Base-by-base conservation (phyloP, 2,797 vertebrate genomes). In the Coracias cyanogaster region DNA sequence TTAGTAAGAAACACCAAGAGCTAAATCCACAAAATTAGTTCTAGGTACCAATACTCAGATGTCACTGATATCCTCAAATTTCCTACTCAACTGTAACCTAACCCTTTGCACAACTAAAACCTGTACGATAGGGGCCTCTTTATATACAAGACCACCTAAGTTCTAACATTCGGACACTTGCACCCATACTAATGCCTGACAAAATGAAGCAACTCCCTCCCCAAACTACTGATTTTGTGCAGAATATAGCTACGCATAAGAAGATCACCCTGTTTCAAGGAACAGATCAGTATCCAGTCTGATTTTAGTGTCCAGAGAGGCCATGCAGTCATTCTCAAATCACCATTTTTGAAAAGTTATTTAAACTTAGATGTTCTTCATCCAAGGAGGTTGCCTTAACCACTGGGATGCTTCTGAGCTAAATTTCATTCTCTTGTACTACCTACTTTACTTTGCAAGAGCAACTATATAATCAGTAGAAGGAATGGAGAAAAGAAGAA, bases 11-110 rank as follows among this genome's bases (percentile, higher is more conserved):
- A 67, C 43, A 77, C 37, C 60, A 92, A 64, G 17, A 60, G 39
- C 48, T 80, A 89, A 93, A 89, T 49, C 65, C 76, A 52, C 57
- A 78, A 78, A 93, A 94, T 83, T 83, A 88, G 61, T 93, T 94
- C 35, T 65, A 83, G 79, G 45, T 80, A 64, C 41, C 28, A 71
- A 85, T 52, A 73, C 29, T 83, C 69, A 78, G 71, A 94, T 72
- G 49, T 57, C 79, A 80, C 29, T 0, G 2, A 83, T 65, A 90
- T 12, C 52, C 71, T 89, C 80, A 80, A 67, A 90, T 81, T 76
- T 87, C 64, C 74, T 45, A 20, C 39, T 92, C 71, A 85, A 33
- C 39, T 82, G 74, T 45, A 87, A 92, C 29, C 52, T 73, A 80
- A 89, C 37, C 45, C 45, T 60, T 62, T 45, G 58, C 5, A 60